Percentiles rank a stretch among this genome's conserved stretches.
phyloP scores from a whole-genome alignment of 2,888 invertebrate species.

The Lysandra coridon region DNA sequence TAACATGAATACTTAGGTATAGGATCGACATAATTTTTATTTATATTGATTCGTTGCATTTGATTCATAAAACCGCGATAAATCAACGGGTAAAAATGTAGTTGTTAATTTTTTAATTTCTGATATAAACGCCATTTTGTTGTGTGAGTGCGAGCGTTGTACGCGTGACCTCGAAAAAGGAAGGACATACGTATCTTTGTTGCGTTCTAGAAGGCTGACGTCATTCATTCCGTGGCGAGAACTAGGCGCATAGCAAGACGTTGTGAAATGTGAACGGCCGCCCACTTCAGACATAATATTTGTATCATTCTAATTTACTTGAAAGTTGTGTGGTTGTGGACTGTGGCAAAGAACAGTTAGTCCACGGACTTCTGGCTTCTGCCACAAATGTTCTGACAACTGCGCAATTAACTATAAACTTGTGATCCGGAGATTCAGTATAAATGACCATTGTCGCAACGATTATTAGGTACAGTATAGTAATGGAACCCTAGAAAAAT shows the following conservation, averaged over 20 bases:
- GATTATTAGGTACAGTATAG: slow-evolving; percentile 77
- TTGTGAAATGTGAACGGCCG: slow-evolving; percentile 80
- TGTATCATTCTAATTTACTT: slow-evolving; percentile 67
- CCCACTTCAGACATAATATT: slow-evolving; percentile 67
- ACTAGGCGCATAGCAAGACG: slow-evolving; percentile 66
- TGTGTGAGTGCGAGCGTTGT: slow-evolving; percentile 69
- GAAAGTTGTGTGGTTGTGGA: slow-evolving; percentile 77
- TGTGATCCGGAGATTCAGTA: slow-evolving; percentile 57
- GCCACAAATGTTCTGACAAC: slow-evolving; percentile 70
- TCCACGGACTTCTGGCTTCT: slow-evolving; percentile 72
- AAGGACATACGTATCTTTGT: slow-evolving; percentile 56
- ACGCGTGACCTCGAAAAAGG: slow-evolving; percentile 73
- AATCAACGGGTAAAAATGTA: not conserved
- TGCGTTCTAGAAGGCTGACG: slow-evolving; percentile 77
- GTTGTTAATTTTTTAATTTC: slow-evolving; percentile 40
- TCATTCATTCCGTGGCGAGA: slow-evolving; percentile 66
- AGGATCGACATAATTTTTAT: not conserved
- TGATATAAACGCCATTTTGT: slow-evolving; percentile 47
- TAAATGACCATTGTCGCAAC: slow-evolving; percentile 74
- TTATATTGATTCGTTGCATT: not conserved
- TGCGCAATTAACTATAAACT: slow-evolving; percentile 54
- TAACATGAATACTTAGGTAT: not conserved
- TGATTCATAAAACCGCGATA: slow-evolving; percentile 9
- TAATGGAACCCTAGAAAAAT: slow-evolving; percentile 37
- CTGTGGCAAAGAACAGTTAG: slow-evolving; percentile 76